A percentile compares a stretch with the other conserved stretches of the same genome.
phyloP scores from a whole-genome alignment of 2,113 vertebrate species.

The Hemibagrus wyckioides region DNA sequence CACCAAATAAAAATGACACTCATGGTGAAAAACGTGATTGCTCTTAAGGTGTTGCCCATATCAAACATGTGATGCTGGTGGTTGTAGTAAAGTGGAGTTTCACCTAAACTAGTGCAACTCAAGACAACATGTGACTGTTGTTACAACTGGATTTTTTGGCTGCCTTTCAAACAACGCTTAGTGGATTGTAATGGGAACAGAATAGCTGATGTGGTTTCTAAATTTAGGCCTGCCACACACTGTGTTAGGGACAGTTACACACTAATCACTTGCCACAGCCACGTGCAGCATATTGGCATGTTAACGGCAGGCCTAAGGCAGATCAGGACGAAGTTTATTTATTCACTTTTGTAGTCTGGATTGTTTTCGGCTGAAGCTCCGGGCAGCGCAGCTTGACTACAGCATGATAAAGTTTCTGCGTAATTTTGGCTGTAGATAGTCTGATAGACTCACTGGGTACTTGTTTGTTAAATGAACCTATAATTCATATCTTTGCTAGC shows the following conservation, averaged over 20 bases:
- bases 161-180: conserved; percentile 1
- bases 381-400: not conserved
- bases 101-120: not conserved
- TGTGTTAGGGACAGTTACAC: conserved; percentile 33
- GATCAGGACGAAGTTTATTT: conserved; percentile 36
- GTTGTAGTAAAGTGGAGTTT: not conserved
- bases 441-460: not conserved
- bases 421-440: no score
- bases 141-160: conserved; percentile 17
- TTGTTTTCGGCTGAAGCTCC: not conserved
- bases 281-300: conserved; percentile 21
- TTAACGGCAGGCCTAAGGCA: conserved; percentile 30
- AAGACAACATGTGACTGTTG: conserved; percentile 4
- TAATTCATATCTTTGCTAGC: not conserved
- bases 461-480: not conserved
- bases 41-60: conserved; percentile 24
- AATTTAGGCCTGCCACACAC: conserved; percentile 37
- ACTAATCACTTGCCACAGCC: conserved; percentile 42
- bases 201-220: conserved; percentile 19
- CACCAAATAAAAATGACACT: conserved; percentile 38
- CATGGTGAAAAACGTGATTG: conserved; percentile 39
- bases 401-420: not conserved
- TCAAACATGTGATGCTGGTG: not conserved
- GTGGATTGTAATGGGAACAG: conserved; percentile 15
- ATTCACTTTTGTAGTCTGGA: conserved; percentile 12